These are phyloP conservation scores for Colinus virginianus DNA, from an alignment of 2,113 vertebrate species.

Conservation along the genomic window DNA sequence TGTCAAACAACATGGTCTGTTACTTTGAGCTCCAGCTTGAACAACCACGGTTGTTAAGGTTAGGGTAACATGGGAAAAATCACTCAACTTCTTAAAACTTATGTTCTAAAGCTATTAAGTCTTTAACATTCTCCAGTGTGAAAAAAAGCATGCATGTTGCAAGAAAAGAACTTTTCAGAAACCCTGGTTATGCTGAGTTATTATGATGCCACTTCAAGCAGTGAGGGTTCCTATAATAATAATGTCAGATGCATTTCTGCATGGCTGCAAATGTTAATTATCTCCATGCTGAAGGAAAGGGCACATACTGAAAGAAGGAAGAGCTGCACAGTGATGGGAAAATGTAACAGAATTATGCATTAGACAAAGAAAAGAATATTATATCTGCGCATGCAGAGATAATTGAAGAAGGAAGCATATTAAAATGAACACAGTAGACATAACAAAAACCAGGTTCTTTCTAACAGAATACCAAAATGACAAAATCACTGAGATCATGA, in stretches of 20 bases:
- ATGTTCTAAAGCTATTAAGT: neutral
- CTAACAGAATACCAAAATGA: neutral
- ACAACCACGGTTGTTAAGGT: neutral
- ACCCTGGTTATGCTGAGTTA: neutral
- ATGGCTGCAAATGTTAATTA: neutral
- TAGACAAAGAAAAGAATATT: neutral
- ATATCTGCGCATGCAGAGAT: neutral
- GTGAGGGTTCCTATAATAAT: neutral
- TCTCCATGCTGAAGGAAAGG: neutral
- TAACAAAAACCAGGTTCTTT: neutral
- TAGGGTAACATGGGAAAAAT: neutral
- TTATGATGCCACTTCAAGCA: neutral
- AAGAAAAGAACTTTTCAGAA: neutral
- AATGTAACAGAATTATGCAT: neutral
- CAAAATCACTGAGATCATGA: neutral
- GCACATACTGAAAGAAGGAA: neutral
- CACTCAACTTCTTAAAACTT: neutral
- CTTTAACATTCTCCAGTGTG: neutral
- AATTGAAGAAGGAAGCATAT: neutral
- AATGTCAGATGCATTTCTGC: neutral
- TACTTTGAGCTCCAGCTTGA: neutral
- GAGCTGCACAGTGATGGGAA: neutral
- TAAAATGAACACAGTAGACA: neutral
- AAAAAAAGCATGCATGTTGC: neutral
- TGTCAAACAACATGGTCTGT: neutral